Evolutionary conservation across 2,113 vertebrate species (phyloP).

Genomic region (Barbus barbus): DNA sequence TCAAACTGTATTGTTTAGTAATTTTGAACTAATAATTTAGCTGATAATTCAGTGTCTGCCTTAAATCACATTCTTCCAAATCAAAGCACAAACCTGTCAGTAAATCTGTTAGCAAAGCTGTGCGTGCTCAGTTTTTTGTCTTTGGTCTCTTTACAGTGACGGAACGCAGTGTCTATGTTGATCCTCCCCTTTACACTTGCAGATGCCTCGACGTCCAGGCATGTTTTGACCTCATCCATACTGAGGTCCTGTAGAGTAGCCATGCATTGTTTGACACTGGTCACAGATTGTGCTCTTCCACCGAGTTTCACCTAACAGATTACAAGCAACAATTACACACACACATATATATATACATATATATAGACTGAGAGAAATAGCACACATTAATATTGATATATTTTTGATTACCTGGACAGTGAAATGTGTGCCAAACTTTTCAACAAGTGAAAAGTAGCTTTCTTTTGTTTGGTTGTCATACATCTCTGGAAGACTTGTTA

Average conservation of each 20-base stretch:
- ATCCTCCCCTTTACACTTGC: slow-evolving; percentile 52
- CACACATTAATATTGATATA: background rate
- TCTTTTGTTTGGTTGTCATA: slow-evolving; percentile 62
- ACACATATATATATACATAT: too few species aligned
- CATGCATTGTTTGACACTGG: slow-evolving; percentile 79
- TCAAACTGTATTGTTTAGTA: too few species aligned
- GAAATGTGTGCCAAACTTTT: slow-evolving; percentile 77
- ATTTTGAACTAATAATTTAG: too few species aligned
- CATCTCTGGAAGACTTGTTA: slow-evolving; percentile 67
- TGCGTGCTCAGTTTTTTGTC: slow-evolving; percentile 56
- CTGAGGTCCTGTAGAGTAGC: slow-evolving; percentile 73
- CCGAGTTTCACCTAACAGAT: slow-evolving; percentile 73
- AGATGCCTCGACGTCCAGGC: slow-evolving; percentile 75
- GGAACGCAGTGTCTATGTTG: background rate
- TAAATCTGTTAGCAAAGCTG: slow-evolving; percentile 76
- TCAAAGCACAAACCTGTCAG: slow-evolving; percentile 68
- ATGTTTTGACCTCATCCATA: slow-evolving; percentile 70
- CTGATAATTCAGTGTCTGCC: too few species aligned
- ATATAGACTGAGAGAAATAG: too few species aligned
- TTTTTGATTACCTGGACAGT: slow-evolving; percentile 68
- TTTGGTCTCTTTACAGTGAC: slow-evolving; percentile 68
- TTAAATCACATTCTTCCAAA: background rate
- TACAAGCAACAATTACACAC: background rate
- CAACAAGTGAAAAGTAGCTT: slow-evolving; percentile 69
- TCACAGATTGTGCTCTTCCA: slow-evolving; percentile 74